phyloP scores from a whole-genome alignment of 2,888 invertebrate genomes.

The Rotaria sp. region DNA sequence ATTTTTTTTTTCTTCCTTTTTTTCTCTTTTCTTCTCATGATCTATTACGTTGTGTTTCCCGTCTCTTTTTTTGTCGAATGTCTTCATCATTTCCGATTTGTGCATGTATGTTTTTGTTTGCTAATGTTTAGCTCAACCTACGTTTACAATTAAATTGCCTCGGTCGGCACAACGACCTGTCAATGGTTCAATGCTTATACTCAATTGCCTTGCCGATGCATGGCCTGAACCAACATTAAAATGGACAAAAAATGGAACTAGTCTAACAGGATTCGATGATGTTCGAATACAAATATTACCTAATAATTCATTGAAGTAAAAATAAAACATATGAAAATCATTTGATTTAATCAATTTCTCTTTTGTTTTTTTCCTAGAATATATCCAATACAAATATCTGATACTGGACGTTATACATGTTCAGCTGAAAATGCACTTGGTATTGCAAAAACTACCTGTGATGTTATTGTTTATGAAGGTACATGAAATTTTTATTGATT shows the following conservation, averaged over 20 bases:
- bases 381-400: not conserved
- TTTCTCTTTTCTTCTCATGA: not conserved
- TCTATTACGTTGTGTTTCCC: not conserved
- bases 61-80: not conserved
- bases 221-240: not conserved
- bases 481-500: not conserved
- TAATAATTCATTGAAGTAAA: constrained; percentile 6
- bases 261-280: not conserved
- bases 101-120: not conserved
- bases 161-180: not conserved
- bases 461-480: constrained; percentile 7
- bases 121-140: not conserved
- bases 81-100: not conserved
- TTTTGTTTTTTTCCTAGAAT: not conserved
- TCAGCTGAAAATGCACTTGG: not conserved
- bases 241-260: constrained; percentile 7
- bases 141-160: constrained; percentile 5
- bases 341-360: not conserved
- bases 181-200: not conserved
- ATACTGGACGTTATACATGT: constrained; percentile 17
- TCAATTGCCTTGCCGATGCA: constrained; percentile 24
- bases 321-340: not conserved
- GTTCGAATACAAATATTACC: not conserved
- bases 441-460: not conserved
- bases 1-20: not conserved